Conservation (phyloP, 1,140 invertebrate species). For the Drosophila busckii region DNA sequence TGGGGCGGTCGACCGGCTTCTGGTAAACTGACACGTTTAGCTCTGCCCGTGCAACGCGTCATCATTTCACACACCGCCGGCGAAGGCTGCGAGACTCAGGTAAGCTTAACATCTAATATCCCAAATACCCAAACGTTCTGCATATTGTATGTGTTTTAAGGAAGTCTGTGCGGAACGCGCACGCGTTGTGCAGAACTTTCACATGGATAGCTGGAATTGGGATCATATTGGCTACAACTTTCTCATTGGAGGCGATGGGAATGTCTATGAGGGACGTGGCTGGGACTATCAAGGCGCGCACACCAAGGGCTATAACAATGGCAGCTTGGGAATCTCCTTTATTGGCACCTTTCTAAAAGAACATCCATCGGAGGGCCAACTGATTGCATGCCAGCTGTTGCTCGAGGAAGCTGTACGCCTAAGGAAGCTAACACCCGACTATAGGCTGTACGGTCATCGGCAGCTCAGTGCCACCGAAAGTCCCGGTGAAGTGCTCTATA, state of each 20-base stretch:
- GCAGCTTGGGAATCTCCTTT: conserved; percentile 83
- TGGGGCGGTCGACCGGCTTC: conserved; percentile 82
- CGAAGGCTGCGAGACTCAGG: conserved; percentile 79
- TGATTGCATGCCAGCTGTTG: conserved; percentile 81
- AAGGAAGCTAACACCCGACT: conserved; percentile 80
- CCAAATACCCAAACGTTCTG: background rate
- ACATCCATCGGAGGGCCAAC: conserved; percentile 80
- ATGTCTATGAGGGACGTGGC: conserved; percentile 83
- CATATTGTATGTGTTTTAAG: conserved; percentile 20
- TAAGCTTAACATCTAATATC: conserved; percentile 36
- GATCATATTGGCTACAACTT: conserved; percentile 86
- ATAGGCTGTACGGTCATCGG: conserved; percentile 82
- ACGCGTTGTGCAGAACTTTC: conserved; percentile 84
- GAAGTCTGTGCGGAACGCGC: conserved; percentile 80
- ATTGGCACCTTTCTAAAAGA: conserved; percentile 84
- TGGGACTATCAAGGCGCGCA: conserved; percentile 84
- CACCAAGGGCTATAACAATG: conserved; percentile 82
- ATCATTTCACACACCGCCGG: conserved; percentile 81
- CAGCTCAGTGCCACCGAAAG: conserved; percentile 83
- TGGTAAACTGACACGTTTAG: conserved; percentile 60
- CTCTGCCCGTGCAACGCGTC: conserved; percentile 79
- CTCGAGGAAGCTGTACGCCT: conserved; percentile 82
- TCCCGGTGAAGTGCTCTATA: conserved; percentile 83
- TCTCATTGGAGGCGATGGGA: conserved; percentile 83
- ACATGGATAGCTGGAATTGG: conserved; percentile 84